A percentile compares a stretch with the other conserved stretches of the same genome.
phyloP scores from a whole-genome alignment of 2,797 vertebrate species.

The Neopelma chrysocephalum region DNA sequence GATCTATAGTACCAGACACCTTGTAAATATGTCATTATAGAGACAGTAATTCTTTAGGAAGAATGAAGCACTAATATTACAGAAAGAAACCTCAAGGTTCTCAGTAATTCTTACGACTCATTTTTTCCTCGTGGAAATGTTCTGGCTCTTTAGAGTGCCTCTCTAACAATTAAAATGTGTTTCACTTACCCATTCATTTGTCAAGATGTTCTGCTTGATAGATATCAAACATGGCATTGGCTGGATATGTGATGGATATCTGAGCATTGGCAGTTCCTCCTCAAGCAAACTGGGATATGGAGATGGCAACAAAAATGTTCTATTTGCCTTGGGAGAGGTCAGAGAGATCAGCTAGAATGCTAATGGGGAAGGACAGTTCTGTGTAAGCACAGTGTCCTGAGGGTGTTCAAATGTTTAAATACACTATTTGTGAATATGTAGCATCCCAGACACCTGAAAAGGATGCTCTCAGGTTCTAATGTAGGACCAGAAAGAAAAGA shows the following conservation, averaged over 20 bases:
- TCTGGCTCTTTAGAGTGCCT: not conserved
- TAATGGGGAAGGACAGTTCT: not conserved
- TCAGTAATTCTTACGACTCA: not conserved
- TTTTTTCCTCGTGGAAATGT: not conserved
- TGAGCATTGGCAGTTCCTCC: not conserved
- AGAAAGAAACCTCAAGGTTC: not conserved
- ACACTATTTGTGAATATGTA: not conserved
- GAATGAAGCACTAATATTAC: not conserved
- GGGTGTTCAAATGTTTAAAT: not conserved
- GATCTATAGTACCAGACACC: not conserved
- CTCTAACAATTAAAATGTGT: not conserved
- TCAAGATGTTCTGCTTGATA: not conserved
- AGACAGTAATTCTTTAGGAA: not conserved
- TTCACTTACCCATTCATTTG: not conserved
- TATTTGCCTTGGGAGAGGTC: not conserved
- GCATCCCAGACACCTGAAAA: not conserved
- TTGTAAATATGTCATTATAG: not conserved
- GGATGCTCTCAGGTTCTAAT: not conserved
- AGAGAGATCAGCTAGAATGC: not conserved
- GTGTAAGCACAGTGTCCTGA: not conserved
- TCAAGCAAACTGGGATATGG: not conserved
- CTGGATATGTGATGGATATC: not conserved
- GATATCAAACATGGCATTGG: not conserved
- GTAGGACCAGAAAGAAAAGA: not conserved
- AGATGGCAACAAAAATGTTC: not conserved